A percentile compares a stretch with the other conserved stretches of the same genome.
Conservation (phyloP, 2,888 invertebrate genomes). For the Monochamus alternatus region DNA sequence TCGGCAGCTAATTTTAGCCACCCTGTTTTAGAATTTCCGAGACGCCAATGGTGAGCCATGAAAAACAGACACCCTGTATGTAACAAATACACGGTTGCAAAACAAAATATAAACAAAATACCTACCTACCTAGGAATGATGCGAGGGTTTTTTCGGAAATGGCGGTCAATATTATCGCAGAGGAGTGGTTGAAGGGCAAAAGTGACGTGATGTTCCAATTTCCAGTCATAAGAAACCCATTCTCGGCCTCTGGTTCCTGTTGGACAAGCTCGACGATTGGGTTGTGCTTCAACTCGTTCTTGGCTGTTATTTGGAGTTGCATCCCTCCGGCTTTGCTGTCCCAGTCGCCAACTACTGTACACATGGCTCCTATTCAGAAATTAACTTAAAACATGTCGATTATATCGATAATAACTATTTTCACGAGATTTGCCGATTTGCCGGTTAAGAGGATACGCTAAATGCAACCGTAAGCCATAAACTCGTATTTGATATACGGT, state of each 20-base stretch:
- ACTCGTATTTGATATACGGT: too few species aligned
- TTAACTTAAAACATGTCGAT: background rate
- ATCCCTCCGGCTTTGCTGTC: conserved; percentile 49
- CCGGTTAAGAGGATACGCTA: too few species aligned
- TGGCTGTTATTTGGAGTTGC: conserved; percentile 39
- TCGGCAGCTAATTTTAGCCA: too few species aligned
- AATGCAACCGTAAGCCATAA: too few species aligned
- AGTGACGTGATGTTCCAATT: conserved; percentile 61
- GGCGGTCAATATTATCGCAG: conserved; percentile 61
- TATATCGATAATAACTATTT: too few species aligned
- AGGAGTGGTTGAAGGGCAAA: conserved; percentile 60
- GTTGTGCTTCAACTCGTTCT: background rate
- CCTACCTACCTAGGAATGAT: conserved; percentile 62
- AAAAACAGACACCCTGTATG: too few species aligned
- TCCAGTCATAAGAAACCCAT: conserved; percentile 60
- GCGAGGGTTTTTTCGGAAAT: conserved; percentile 59
- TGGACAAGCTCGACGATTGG: conserved; percentile 42
- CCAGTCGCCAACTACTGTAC: conserved; percentile 43
- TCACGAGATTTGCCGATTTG: background rate
- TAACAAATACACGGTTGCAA: too few species aligned
- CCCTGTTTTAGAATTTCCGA: too few species aligned
- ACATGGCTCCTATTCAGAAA: conserved; percentile 8
- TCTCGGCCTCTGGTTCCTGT: conserved; percentile 49
- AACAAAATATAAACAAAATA: background rate
- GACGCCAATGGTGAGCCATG: too few species aligned